Evolutionary conservation across 2,888 invertebrate genomes (phyloP), one percentile per base, ranked within the genome.

Genomic region (Protodeltote pygarga): DNA sequence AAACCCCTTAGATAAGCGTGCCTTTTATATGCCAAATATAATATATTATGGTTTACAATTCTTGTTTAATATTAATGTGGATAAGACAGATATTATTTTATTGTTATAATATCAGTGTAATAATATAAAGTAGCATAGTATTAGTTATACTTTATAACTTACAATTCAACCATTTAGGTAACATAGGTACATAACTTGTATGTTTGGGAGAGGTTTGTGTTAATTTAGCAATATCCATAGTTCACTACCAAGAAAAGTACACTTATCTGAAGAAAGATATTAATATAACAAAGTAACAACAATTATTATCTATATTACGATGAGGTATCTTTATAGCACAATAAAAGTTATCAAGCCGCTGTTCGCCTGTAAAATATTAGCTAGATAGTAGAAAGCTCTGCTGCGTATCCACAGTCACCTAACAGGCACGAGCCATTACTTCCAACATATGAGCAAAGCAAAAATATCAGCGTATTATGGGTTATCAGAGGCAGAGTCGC

Each of bases 1-100:
- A 92, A 92, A 92, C 92, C 92, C 92, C 91, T 91, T 91, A 91
- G 92, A 92, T 92, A 92, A 91, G 91, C 90, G 90, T 86, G 92
- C 91, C 91, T 92, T 92, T 92, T 91, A 92, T 92, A 92, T 90
- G 92, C 89, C 92, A 90, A 92, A 92, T 92, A 92, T 92, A 91
- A 92, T 91, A 92, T 92, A 92, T 92, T 91, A 90, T 91, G 89
- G 87, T 89, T 89, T 90, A 85, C 89, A 89, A 89, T 88, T 87
- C 87, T 77, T 61, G 41, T 61, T 71, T 65, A 71, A 81, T 75
- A 60, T 47, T 83, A 77, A 55, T 59, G 54, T 88, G 85, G 91
- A 90, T 72, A 78, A 59, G 69, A 25, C 51, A n/a, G n/a, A n/a
- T n/a, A n/a, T n/a, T n/a, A n/a, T 4, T 19, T 19, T 6, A 5